Evolutionary conservation across 92 coral and sea anemone genomes (phyloP), one percentile per base, ranked within the genome.

Genomic region (Meandrina meandrites): DNA sequence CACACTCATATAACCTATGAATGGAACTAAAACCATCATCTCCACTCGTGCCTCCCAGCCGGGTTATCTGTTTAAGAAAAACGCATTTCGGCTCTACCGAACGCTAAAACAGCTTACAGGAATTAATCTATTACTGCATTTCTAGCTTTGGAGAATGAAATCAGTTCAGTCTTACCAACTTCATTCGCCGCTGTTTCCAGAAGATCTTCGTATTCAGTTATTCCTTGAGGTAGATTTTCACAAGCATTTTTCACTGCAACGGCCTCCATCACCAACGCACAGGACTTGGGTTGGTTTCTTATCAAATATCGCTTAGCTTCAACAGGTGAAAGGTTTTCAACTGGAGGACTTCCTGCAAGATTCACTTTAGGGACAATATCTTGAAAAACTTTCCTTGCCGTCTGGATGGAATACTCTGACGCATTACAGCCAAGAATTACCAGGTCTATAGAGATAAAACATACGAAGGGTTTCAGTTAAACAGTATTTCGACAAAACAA

Each of bases 261-360:
- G 56, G 53, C 86, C 24, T 85, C 88, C 24, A 62, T n/a, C 35
- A 85, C 72, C 31, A 85, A 10, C 48, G 76, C 82, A 27, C 82
- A 85, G 7, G 18, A 1, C 31, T 34, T 76, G 53, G 47, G 48
- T 0, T 34, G 31, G 10, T 76, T 40, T 2, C 19, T 11, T 8
- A 17, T 9, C 24, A 85, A 75, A 64, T 54, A 75, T 7, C 16
- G 14, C 14, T 21, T 50, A 0, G 24, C 0, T 13, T 76, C 21
- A 0, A 21, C 14, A 21, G 22, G 17, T 19, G 48, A 0, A 3
- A 1, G n/a, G 36, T 83, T 71, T 21, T 9, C 0, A 71, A 50
- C 10, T 16, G 27, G 35, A 37, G 54, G 42, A 21, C 24, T 6
- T 7, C 31, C 18, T 8, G 50, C 1, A 0, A 72, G 32, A 24